phyloP scores from a whole-genome alignment of 2,113 vertebrate genomes.

The Tringa solitaria region DNA sequence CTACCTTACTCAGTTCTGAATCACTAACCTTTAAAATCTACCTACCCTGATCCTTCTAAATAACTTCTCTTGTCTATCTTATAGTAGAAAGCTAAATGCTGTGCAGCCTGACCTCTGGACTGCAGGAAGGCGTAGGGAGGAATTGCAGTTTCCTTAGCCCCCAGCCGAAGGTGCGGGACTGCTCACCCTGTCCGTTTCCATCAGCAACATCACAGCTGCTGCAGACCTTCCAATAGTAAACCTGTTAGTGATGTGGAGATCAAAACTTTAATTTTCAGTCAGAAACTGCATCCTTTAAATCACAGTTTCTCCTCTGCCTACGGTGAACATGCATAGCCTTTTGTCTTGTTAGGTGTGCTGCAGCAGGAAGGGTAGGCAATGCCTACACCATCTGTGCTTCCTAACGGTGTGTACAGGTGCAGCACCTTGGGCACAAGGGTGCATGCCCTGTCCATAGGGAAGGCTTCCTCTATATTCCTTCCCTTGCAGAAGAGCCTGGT shows the following conservation, averaged over 20 bases:
- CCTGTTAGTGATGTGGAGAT: not conserved
- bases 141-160: accelerated
- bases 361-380: not conserved
- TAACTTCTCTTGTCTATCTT: not conserved
- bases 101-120: not conserved
- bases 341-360: not conserved
- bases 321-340: not conserved
- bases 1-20: not conserved
- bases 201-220: not conserved
- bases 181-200: accelerated
- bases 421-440: not conserved
- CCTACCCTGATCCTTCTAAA: not conserved
- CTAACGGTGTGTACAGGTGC: not conserved
- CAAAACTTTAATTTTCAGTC: not conserved
- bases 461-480: not conserved
- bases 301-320: not conserved
- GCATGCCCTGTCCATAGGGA: not conserved
- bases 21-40: not conserved
- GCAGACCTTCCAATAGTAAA: not conserved
- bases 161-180: not conserved
- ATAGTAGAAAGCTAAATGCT: not conserved
- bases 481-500: not conserved
- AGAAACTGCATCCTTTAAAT: not conserved
- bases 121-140: not conserved
- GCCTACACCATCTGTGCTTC: accelerated